Base-by-base conservation (phyloP, 2,113 vertebrate species). In the Salvelinus sp. region DNA sequence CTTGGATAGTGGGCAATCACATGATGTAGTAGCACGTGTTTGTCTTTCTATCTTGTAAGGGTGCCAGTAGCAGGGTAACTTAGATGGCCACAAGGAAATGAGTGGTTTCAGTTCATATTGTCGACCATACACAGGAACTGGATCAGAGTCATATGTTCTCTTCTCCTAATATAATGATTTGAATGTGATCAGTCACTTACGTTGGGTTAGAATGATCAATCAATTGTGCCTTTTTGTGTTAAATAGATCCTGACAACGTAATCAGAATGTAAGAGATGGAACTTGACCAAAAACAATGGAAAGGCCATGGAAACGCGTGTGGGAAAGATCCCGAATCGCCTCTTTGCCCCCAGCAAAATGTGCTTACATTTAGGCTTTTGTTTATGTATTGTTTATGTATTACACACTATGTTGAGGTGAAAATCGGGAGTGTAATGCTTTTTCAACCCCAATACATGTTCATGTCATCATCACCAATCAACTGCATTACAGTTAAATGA, bases 11-110 rank as follows among this genome's bases (percentile, higher is more conserved):
- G 38, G 77, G 76, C 57, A 7, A 58, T 85, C 84, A 87, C 86
- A 86, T 82, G 85, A 83, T 22, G 4, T 27, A 9, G 79, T 83
- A 60, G 14, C 83, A 78, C 76, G 83, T 70, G 81, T 69, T 71
- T 25, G 76, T 68, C 73, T 63, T 75, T 14, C 68, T 30, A 0
- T 77, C 20, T 25, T 23, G 6, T 14, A 60, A 6, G 58, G 7
- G 6, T 4, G 18, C 16, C 3, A n/a, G 16, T 60, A n/a, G 22
- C 18, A 14, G 18, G n/a, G 58, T 20, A 33, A 33, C 33, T 33
- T 33, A 18, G 50, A 57, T 57, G 13, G 3, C 50, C 50, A 57
- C n/a, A 22, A 60, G 58, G 16, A 57, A 22, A 6, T 60, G 7
- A n/a, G n/a, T 4, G 20, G 12, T 14, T 50, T 50, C 48, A 14